Base-by-base conservation (phyloP, 2,113 vertebrate species). In the Tricholaema leucomelas region DNA sequence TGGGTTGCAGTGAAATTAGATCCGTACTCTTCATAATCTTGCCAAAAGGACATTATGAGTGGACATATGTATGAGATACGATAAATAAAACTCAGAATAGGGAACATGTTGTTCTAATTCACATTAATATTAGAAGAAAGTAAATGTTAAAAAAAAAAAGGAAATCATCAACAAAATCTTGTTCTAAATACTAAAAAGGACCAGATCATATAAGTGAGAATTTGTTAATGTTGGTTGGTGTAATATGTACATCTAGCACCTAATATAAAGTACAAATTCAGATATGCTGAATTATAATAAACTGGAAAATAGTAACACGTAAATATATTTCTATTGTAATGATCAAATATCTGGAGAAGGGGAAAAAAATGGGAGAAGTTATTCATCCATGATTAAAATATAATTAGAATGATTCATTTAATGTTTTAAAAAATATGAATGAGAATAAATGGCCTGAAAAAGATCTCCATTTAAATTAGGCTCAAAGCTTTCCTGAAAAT, bases 361-460 rank as follows among this genome's bases (percentile, higher is more conserved):
- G 17, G 17, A 44, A 44, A 44, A 44, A 44, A 44, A 30, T 4
- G n/a, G 20, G 1, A 2, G 19, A 78, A 86, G 44, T 33, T 78
- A 83, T 46, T 72, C 11, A 63, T 38, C 36, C 8, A 44, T 82
- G 42, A 64, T 91, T 96, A 59, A 77, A 90, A 87, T 59, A 54
- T 55, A 67, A 55, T 91, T 74, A 88, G 33, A 81, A 86, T 52
- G 18, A 90, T 50, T 92, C 40, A 85, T 65, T 87, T 81, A 40
- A 55, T 40, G 6, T 89, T 89, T 95, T 90, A 3, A 69, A 74
- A 91, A 64, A 71, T n/a, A 74, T 42, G 17, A 84, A 88, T 28
- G 15, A 77, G 56, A 88, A 86, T 75, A 84, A 90, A 60, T 72
- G 30, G 17, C 12, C 52, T 81, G 55, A 64, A 90, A 90, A 90